phyloP scores from a whole-genome alignment of 2,797 vertebrate species.

The Siniperca undulata region DNA sequence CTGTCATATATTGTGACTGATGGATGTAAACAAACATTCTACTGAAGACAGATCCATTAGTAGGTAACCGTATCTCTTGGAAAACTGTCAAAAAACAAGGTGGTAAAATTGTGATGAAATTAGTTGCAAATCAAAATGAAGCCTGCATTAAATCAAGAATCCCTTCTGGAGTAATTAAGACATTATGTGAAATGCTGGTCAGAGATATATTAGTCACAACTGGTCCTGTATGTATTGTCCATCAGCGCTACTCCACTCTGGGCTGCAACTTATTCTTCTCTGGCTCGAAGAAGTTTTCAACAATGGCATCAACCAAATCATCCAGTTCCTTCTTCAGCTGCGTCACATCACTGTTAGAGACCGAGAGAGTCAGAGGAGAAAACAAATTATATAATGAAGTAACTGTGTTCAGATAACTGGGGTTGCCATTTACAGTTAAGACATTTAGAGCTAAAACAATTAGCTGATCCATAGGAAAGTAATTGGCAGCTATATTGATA shows the following conservation, averaged over 20 bases:
- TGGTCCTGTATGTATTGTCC: slow-evolving; percentile 12
- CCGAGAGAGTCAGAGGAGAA: slow-evolving; percentile 2
- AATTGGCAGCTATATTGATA: not conserved
- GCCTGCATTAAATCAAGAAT: slow-evolving; percentile 27
- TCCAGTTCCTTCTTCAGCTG: slow-evolving; percentile 92
- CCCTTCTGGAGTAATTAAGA: slow-evolving; percentile 53
- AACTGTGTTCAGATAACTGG: not conserved
- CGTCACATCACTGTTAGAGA: slow-evolving; percentile 87
- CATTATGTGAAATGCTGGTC: slow-evolving; percentile 32
- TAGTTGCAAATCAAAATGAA: slow-evolving; percentile 14
- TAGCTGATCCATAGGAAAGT: too few relatives aligned
- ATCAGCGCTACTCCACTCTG: slow-evolving; percentile 76
- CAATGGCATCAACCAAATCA: slow-evolving; percentile 89
- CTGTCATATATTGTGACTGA: not conserved
- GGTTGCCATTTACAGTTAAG: not conserved
- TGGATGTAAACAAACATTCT: not conserved
- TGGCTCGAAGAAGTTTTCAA: slow-evolving; percentile 96
- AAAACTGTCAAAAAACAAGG: slow-evolving; percentile 9
- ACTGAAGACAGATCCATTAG: slow-evolving; percentile 10
- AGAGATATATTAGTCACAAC: slow-evolving; percentile 20
- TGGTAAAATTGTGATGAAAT: not conserved
- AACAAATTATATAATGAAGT: not conserved
- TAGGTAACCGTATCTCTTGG: not conserved
- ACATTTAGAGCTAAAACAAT: not conserved
- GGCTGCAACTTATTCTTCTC: slow-evolving; percentile 92